Percentiles rank a stretch among this genome's conserved stretches.
These are phyloP conservation scores for Trididemnum clinides DNA, from an alignment of 23 tunicate genomes.

Conservation along the genomic window DNA sequence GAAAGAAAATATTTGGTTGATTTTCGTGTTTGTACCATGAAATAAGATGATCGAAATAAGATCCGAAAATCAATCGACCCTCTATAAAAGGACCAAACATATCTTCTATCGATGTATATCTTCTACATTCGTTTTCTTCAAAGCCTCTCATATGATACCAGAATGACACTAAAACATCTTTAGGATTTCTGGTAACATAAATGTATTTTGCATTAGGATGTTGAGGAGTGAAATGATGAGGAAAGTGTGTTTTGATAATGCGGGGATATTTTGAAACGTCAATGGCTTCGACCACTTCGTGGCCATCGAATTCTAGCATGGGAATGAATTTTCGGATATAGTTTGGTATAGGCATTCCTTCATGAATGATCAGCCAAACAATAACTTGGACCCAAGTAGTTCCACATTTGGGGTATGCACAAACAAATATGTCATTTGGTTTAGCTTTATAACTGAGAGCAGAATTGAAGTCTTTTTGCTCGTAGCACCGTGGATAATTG, in stretches of 20 bases:
- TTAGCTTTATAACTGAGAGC: slow-evolving; percentile 52
- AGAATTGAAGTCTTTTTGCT: not conserved
- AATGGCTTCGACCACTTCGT: slow-evolving; percentile 10
- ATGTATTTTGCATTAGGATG: slow-evolving; percentile 55
- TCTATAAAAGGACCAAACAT: slow-evolving; percentile 23
- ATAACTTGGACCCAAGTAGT: slow-evolving; percentile 77
- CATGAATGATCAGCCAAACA: slow-evolving; percentile 60
- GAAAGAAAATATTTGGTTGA: slow-evolving; percentile 40
- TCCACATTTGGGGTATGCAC: slow-evolving; percentile 70
- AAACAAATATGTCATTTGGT: slow-evolving; percentile 51
- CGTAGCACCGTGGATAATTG: not conserved
- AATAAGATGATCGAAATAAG: slow-evolving; percentile 37
- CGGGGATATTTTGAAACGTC: slow-evolving; percentile 38
- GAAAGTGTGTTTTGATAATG: slow-evolving; percentile 49
- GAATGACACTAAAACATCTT: slow-evolving; percentile 56
- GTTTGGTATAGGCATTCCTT: slow-evolving; percentile 14
- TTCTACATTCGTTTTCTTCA: not conserved
- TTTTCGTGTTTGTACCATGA: slow-evolving; percentile 39
- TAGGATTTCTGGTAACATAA: slow-evolving; percentile 56
- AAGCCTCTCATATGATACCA: slow-evolving; percentile 49
- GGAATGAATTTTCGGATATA: slow-evolving; percentile 41
- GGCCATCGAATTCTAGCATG: slow-evolving; percentile 75
- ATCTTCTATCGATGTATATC: slow-evolving; percentile 17
- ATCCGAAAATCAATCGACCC: slow-evolving; percentile 22
- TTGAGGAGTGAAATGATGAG: slow-evolving; percentile 14